Evolutionary conservation across 2,797 vertebrate genomes (phyloP).

Genomic region (Schizothorax lantsangensis): DNA sequence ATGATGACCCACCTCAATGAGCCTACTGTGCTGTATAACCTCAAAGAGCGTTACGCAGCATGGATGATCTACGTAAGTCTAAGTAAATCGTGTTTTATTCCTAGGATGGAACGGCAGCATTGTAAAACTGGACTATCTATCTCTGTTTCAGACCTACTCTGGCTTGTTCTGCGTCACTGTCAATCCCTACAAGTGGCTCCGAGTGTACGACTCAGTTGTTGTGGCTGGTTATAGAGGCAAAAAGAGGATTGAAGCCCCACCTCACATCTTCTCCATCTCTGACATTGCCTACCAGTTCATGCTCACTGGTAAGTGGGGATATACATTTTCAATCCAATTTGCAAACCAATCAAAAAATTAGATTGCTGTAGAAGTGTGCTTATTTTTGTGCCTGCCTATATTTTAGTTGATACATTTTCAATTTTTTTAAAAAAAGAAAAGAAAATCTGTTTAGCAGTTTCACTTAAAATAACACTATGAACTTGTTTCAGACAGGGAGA

Average conservation of each 20-base stretch:
- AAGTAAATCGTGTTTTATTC: background rate
- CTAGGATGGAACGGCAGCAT: background rate
- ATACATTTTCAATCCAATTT: background rate
- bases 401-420: too few relatives aligned
- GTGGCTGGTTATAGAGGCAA: conserved; percentile 82
- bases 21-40: background rate
- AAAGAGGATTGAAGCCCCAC: conserved; percentile 84
- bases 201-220: conserved; percentile 80
- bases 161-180: conserved; percentile 80
- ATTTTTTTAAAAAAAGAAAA: too few relatives aligned
- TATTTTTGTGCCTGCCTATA: background rate
- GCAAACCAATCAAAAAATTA: background rate
- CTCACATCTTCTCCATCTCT: conserved; percentile 88
- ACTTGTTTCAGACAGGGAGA: conserved; percentile 57
- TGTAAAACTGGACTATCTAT: background rate
- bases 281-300: conserved; percentile 86
- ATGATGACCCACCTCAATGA: conserved; percentile 92
- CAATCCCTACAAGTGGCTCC: conserved; percentile 87
- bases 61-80: background rate
- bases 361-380: background rate
- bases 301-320: conserved; percentile 74
- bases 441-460: background rate
- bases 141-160: conserved; percentile 56
- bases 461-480: background rate
- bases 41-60: too few relatives aligned